A percentile compares a stretch with the other conserved stretches of the same genome.
Evolutionary conservation across 64 coral and sea anemone species (phyloP).

Genomic region (Astreopora myriophthalma): DNA sequence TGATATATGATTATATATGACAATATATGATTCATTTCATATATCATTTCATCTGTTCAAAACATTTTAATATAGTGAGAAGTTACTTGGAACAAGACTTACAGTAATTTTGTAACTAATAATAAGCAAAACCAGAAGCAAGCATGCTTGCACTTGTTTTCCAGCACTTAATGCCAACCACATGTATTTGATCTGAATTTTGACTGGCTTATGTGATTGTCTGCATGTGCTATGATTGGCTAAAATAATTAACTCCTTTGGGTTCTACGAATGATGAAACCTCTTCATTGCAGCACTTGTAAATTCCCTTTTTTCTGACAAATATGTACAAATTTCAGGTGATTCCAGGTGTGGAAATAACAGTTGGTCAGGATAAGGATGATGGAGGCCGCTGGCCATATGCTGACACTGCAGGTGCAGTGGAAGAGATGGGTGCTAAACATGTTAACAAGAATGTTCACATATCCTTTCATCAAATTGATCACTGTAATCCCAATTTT

Average conservation of each 20-base stretch:
- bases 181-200: too few species aligned
- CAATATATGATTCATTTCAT: too few species aligned
- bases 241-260: background rate
- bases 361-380: constrained; percentile 85
- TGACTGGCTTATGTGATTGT: too few species aligned
- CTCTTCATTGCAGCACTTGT: background rate
- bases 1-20: too few species aligned
- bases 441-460: constrained; percentile 89
- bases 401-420: constrained; percentile 76
- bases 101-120: too few species aligned
- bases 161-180: too few species aligned
- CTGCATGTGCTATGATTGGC: too few species aligned
- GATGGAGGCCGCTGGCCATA: constrained; percentile 78
- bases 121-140: too few species aligned
- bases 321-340: constrained; percentile 45
- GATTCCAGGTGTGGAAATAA: constrained; percentile 79
- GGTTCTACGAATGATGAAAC: background rate
- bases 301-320: background rate
- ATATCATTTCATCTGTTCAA: too few species aligned
- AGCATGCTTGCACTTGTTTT: too few species aligned
- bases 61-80: too few species aligned
- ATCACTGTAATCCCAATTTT: background rate
- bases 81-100: too few species aligned
- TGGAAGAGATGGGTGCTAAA: constrained; percentile 78
- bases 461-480: constrained; percentile 77